phyloP scores from a whole-genome alignment of 2,797 vertebrate genomes.

The Bovichtus variegatus region DNA sequence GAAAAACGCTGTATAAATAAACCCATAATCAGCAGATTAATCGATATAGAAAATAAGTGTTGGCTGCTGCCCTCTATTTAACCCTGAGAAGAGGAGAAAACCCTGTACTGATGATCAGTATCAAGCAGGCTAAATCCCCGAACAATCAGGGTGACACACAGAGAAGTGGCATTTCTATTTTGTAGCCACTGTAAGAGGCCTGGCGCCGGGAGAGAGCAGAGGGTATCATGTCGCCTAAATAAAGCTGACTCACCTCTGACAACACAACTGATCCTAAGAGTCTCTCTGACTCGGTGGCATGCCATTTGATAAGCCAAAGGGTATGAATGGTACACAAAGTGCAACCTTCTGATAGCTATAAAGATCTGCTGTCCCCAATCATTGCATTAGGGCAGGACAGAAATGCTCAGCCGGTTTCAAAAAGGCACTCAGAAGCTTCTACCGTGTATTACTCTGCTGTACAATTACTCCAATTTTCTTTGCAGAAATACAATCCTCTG shows the following conservation, averaged over 20 bases:
- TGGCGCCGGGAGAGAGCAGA: slow-evolving; percentile 26
- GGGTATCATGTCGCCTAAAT: slow-evolving; percentile 63
- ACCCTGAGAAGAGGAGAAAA: neutral
- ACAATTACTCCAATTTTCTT: slow-evolving; percentile 44
- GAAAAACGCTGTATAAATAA: too few species aligned
- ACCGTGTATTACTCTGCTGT: slow-evolving; percentile 9
- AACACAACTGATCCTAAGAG: slow-evolving; percentile 37
- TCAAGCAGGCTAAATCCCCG: neutral
- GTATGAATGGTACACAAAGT: slow-evolving; percentile 40
- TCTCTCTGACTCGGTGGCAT: slow-evolving; percentile 31
- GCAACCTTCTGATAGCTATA: slow-evolving; percentile 34
- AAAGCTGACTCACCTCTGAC: slow-evolving; percentile 66
- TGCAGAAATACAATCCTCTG: slow-evolving; percentile 31
- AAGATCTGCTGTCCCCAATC: slow-evolving; percentile 28
- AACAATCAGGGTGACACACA: slow-evolving; percentile 8
- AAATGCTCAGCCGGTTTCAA: slow-evolving; percentile 14
- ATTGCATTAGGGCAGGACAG: slow-evolving; percentile 12
- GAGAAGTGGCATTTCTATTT: slow-evolving; percentile 21
- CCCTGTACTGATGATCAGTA: neutral
- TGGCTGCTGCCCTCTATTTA: neutral
- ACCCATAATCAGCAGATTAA: neutral
- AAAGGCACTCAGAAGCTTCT: slow-evolving; percentile 20
- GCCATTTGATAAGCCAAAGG: slow-evolving; percentile 40
- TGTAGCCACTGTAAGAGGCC: slow-evolving; percentile 22
- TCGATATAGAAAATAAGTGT: neutral